Conservation (phyloP, 2,113 vertebrate species). For the Tragelaphus scriptus region DNA sequence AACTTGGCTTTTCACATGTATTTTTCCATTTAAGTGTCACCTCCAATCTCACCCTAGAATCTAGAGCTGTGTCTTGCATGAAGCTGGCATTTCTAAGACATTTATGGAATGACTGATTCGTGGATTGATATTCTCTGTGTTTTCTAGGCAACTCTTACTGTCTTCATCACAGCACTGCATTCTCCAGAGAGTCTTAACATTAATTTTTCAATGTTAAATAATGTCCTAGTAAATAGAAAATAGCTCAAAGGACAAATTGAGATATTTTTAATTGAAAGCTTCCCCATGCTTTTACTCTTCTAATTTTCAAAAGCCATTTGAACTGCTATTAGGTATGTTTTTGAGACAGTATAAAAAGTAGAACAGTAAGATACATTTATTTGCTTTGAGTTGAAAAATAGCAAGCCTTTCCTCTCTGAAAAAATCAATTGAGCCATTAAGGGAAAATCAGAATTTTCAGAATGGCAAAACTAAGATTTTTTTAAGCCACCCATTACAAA, state of each 20-base stretch:
- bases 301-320: not conserved
- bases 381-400: not conserved
- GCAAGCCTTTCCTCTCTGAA: not conserved
- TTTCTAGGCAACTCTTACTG: not conserved
- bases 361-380: not conserved
- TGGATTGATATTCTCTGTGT: not conserved
- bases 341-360: not conserved
- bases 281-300: not conserved
- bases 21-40: not conserved
- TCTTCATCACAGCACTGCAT: not conserved
- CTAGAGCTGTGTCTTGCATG: not conserved
- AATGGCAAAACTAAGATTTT: not conserved
- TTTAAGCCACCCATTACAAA: not conserved
- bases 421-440: conserved; percentile 5
- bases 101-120: not conserved
- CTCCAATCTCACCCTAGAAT: not conserved
- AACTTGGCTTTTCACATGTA: not conserved
- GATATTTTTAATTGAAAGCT: not conserved
- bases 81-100: not conserved
- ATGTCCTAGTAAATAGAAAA: not conserved
- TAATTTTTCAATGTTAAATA: conserved; percentile 31
- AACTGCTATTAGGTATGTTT: not conserved
- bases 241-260: not conserved
- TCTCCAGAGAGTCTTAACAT: not conserved
- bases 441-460: not conserved